These are phyloP conservation scores for Phortica magna DNA, from an alignment of 2,888 invertebrate genomes.

Conservation along the genomic window DNA sequence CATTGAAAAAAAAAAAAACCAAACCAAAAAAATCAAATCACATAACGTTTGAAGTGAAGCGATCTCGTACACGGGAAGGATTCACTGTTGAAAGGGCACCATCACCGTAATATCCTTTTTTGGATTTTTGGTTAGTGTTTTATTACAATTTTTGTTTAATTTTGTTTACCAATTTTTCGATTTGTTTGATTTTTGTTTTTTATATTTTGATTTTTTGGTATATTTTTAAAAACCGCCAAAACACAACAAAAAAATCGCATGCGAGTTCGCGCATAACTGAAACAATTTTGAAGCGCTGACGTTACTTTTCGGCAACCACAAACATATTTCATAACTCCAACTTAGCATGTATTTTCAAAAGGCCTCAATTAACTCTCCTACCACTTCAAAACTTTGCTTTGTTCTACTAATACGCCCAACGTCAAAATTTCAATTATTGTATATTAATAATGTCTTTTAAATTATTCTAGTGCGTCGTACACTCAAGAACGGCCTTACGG, in stretches of 20 bases:
- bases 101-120: conserved; percentile 74
- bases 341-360: neutral
- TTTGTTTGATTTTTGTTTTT: conserved; percentile 31
- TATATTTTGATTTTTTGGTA: conserved; percentile 35
- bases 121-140: conserved; percentile 63
- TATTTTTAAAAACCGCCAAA: neutral
- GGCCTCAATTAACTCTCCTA: neutral
- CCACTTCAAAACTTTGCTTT: neutral
- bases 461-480: conserved; percentile 85
- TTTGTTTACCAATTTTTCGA: conserved; percentile 32
- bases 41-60: conserved; percentile 81
- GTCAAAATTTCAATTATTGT: conserved; percentile 14
- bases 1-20: conserved; percentile 48
- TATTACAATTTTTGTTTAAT: conserved; percentile 31
- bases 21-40: conserved; percentile 48
- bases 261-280: neutral
- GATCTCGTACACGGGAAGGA: conserved; percentile 88
- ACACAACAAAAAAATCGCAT: neutral
- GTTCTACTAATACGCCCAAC: neutral
- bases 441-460: neutral
- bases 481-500: conserved; percentile 87
- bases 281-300: neutral
- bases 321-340: neutral
- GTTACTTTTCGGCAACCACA: neutral
- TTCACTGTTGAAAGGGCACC: conserved; percentile 82